phyloP scores from a whole-genome alignment of 2,888 invertebrate species.

The Rotaria macrura region DNA sequence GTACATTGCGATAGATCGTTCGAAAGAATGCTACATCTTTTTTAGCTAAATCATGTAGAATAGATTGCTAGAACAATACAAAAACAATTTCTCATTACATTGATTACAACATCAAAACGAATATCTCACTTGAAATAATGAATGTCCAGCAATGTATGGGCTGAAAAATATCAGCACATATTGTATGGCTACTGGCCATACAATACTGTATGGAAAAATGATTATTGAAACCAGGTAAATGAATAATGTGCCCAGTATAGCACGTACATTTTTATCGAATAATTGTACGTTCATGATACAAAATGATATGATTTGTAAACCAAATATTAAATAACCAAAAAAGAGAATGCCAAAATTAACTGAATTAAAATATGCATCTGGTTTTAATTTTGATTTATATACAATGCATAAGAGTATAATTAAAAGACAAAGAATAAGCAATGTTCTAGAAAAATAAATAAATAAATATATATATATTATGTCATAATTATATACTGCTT shows the following conservation, averaged over 20 bases:
- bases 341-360: not conserved
- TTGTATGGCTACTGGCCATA: not conserved
- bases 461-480: too few species aligned
- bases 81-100: not conserved
- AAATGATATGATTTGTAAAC: not conserved
- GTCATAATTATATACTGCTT: too few species aligned
- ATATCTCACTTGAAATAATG: not conserved
- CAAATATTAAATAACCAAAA: not conserved
- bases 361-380: not conserved
- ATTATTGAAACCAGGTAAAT: not conserved
- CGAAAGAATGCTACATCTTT: not conserved
- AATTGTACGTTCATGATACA: not conserved
- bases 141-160: not conserved
- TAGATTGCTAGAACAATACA: not conserved
- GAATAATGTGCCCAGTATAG: not conserved
- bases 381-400: not conserved
- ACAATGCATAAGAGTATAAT: not conserved
- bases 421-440: not conserved
- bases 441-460: not conserved
- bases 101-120: too few species aligned
- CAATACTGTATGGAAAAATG: not conserved
- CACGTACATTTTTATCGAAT: not conserved
- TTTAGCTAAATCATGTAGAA: not conserved
- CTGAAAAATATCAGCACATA: not conserved
- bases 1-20: not conserved